Evolutionary conservation across 1,140 invertebrate genomes (phyloP).

Genomic region (Lepidurus arcticus): DNA sequence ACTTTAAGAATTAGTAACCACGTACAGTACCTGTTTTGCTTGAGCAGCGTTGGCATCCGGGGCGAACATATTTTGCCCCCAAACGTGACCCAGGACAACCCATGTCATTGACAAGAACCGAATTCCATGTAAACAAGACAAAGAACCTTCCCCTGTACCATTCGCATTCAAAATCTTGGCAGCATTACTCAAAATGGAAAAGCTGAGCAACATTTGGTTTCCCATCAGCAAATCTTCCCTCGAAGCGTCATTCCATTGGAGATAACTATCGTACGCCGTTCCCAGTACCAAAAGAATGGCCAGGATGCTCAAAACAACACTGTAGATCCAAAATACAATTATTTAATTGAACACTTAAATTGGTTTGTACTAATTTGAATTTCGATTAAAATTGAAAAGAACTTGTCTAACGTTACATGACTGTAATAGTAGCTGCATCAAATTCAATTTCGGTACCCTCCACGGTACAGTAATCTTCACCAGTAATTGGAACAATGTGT

Average conservation of each 20-base stretch:
- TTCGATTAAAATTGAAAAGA: neutral
- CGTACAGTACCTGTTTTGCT: neutral
- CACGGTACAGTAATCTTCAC: constrained; percentile 25
- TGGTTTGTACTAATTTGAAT: too few relatives aligned
- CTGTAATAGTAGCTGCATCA: neutral
- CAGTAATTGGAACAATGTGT: neutral
- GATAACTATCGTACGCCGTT: neutral
- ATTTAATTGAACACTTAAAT: neutral
- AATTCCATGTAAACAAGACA: constrained; percentile 30
- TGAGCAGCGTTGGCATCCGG: neutral
- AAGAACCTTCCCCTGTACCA: constrained; percentile 47
- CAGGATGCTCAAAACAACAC: neutral
- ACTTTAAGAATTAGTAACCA: constrained; percentile 51
- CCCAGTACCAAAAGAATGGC: neutral
- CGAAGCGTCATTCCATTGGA: neutral
- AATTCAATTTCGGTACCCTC: neutral
- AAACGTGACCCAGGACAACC: constrained; percentile 28
- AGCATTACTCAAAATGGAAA: constrained; percentile 26
- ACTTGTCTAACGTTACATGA: neutral
- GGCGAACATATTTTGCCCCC: neutral
- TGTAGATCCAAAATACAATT: neutral
- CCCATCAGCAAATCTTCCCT: neutral
- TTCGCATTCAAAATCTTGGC: constrained; percentile 2
- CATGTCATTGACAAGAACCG: constrained; percentile 31
- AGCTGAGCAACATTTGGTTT: constrained; percentile 1